These are phyloP conservation scores for Sesia bembeciformis DNA, from an alignment of 2,888 invertebrate species.

Conservation along the genomic window DNA sequence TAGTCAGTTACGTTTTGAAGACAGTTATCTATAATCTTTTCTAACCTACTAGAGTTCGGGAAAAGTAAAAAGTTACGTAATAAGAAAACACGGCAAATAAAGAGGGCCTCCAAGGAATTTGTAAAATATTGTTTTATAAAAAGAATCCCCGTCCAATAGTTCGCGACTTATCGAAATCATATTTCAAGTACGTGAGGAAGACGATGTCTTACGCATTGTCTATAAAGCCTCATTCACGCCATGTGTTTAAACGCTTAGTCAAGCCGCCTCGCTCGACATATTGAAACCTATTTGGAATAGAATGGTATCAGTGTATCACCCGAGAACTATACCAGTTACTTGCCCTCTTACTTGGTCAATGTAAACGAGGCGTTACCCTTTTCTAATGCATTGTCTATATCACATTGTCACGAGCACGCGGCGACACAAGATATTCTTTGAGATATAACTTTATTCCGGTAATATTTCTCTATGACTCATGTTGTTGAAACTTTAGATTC, in stretches of 20 bases:
- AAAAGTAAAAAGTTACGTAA: neutral
- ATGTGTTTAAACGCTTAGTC: neutral
- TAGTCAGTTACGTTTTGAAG: no score
- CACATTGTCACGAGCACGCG: slow-evolving; percentile 68
- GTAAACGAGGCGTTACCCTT: slow-evolving; percentile 57
- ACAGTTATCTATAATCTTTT: no score
- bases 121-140: slow-evolving; percentile 58
- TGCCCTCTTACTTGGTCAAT: slow-evolving; percentile 3
- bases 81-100: neutral
- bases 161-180: slow-evolving; percentile 70
- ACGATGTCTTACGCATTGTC: slow-evolving; percentile 55
- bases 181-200: slow-evolving; percentile 64
- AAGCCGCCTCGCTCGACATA: neutral
- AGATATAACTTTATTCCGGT: slow-evolving; percentile 63
- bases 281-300: neutral
- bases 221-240: slow-evolving; percentile 38
- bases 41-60: no score
- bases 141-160: slow-evolving; percentile 60
- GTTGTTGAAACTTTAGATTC: slow-evolving; percentile 9
- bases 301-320: neutral
- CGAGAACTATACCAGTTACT: neutral
- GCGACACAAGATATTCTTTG: slow-evolving; percentile 64
- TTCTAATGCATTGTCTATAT: slow-evolving; percentile 68
- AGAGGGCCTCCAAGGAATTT: neutral
- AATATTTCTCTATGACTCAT: slow-evolving; percentile 49